Evolutionary conservation across 2,888 invertebrate species (phyloP).

Genomic region (Apamea crenata): DNA sequence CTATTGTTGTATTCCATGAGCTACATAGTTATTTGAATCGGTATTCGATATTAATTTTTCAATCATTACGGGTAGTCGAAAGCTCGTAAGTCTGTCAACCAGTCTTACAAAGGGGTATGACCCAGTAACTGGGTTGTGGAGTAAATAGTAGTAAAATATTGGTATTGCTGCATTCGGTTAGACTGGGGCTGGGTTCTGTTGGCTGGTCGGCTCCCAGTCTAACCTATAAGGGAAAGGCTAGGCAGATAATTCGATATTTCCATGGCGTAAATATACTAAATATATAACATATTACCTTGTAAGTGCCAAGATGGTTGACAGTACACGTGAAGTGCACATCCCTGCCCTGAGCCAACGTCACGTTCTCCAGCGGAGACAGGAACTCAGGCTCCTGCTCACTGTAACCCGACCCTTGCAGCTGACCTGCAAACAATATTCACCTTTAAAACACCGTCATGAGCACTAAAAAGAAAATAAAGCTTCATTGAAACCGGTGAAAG

Average conservation of each 20-base stretch:
- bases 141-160: background rate
- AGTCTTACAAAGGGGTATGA: background rate
- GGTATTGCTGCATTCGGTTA: background rate
- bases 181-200: background rate
- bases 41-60: background rate
- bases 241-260: background rate
- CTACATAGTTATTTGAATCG: background rate
- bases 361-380: constrained; percentile 95
- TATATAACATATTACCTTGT: constrained; percentile 90
- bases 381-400: constrained; percentile 93
- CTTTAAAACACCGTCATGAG: constrained; percentile 14
- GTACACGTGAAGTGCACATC: constrained; percentile 97
- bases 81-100: background rate
- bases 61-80: background rate
- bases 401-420: constrained; percentile 86
- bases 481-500: background rate
- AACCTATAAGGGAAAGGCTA: background rate
- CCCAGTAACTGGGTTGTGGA: background rate
- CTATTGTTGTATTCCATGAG: background rate
- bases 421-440: constrained; percentile 75
- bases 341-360: constrained; percentile 96
- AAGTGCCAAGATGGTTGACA: constrained; percentile 95
- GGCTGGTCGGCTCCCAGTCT: background rate
- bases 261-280: background rate
- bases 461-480: constrained; percentile 12